Percentiles rank a stretch among this genome's conserved stretches.
Evolutionary conservation across 2,113 vertebrate species (phyloP).

Genomic region (Excalfactoria chinensis): DNA sequence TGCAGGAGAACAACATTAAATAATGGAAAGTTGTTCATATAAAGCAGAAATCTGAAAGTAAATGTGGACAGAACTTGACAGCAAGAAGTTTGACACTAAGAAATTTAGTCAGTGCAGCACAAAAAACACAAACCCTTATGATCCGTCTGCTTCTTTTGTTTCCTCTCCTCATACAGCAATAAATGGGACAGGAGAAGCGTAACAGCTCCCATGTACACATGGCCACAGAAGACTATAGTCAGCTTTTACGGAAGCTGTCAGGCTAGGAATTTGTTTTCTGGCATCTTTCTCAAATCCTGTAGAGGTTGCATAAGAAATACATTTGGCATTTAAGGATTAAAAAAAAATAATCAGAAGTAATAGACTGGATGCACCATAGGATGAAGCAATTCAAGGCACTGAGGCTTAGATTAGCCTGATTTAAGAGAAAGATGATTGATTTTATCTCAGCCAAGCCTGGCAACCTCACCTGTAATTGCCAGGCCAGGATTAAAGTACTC

Average conservation of each 20-base stretch:
- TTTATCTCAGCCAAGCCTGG: background rate
- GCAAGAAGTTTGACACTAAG: slow-evolving; percentile 14
- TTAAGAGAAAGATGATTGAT: background rate
- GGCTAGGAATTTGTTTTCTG: background rate
- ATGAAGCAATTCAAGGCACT: slow-evolving; percentile 23
- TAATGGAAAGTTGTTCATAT: background rate
- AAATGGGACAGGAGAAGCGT: background rate
- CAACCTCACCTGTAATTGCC: background rate
- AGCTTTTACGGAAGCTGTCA: slow-evolving; percentile 9
- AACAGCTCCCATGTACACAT: background rate
- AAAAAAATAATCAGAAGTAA: slow-evolving; percentile 1
- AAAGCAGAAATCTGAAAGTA: background rate
- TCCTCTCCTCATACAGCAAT: background rate
- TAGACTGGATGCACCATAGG: background rate
- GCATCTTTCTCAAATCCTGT: background rate
- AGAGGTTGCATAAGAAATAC: slow-evolving; percentile 19
- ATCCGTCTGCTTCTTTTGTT: slow-evolving; percentile 1
- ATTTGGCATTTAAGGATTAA: slow-evolving; percentile 3
- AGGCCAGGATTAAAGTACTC: background rate
- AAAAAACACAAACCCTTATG: background rate
- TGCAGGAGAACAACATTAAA: background rate
- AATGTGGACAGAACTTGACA: background rate
- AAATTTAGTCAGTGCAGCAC: background rate
- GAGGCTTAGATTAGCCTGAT: background rate
- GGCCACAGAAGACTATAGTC: background rate